Evolutionary conservation across 2,797 vertebrate genomes (phyloP), one percentile per base, ranked within the genome.

Genomic region (Hydrophis major): DNA sequence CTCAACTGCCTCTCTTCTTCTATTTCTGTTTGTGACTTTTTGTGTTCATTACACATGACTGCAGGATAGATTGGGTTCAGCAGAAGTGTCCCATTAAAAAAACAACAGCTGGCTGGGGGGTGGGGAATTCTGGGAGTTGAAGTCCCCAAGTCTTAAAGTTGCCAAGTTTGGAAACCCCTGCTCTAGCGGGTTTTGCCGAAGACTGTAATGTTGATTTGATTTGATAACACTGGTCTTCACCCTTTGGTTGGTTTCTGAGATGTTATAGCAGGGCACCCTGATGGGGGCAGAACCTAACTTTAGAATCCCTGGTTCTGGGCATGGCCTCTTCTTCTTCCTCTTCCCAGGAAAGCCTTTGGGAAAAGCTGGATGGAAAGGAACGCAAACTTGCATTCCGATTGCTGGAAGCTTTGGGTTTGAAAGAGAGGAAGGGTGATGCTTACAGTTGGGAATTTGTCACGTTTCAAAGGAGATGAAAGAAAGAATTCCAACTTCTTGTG

Each of bases 401-500:
- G 47, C 92, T 63, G 8, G n/a, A 32, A 89, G 87, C 27, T 91
- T 93, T 86, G 47, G 18, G 60, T 89, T 89, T 83, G 27, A 22
- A 11, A 59, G 60, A 89, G 86, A 61, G 63, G 57, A 86, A 63
- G 25, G 11, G 0, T 47, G 47, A 88, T 61, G 86, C 86, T 88
- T 74, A 27, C 14, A 63, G 90, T 89, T 89, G 83, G 87, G 93
- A 93, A 89, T 66, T 56, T 86, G 90, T 91, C 93, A 61, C 90
- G 57, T 91, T 91, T 91, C 50, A 83, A 74, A 88, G 89, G 18
- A 78, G 55, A 63, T 25, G 50, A 63, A 93, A 91, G 92, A 90
- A 56, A 37, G 83, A 91, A 20, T 74, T 42, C 87, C 86, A 47
- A 1, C 83, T 91, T 69, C 42, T 6, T 89, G 90, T 93, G n/a